Conservation (phyloP, 2,113 vertebrate genomes). For the Petromus typicus region DNA sequence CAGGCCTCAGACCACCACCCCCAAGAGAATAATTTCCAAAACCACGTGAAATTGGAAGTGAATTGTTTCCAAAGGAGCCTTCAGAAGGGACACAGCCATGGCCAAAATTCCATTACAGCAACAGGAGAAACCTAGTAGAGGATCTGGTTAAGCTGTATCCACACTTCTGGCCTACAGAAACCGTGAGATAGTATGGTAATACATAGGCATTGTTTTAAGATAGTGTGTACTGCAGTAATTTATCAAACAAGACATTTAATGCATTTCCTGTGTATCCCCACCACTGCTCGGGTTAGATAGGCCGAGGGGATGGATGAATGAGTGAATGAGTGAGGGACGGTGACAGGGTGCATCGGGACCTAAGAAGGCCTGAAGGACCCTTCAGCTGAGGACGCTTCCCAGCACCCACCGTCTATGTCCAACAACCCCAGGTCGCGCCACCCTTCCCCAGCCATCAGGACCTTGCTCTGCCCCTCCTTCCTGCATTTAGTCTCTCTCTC, state of each 20-base stretch:
- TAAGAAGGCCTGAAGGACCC: background rate
- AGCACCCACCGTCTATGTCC: background rate
- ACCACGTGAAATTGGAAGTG: background rate
- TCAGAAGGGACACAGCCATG: background rate
- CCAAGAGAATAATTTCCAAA: background rate
- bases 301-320: background rate
- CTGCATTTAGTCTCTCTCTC: slow-evolving; percentile 10
- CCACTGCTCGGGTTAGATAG: background rate
- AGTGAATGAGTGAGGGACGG: background rate
- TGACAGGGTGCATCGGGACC: background rate
- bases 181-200: background rate
- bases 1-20: background rate
- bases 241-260: background rate
- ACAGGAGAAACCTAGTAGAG: background rate
- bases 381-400: background rate
- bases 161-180: slow-evolving; percentile 6
- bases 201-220: background rate
- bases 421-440: background rate
- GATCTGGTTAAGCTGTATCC: background rate
- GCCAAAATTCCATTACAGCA: background rate
- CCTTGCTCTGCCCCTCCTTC: background rate
- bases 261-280: background rate
- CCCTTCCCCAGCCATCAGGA: background rate
- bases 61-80: background rate
- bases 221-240: background rate